Evolutionary conservation across 2,797 vertebrate genomes (phyloP), one percentile per base, ranked within the genome.

Genomic region (Microtus californicus): DNA sequence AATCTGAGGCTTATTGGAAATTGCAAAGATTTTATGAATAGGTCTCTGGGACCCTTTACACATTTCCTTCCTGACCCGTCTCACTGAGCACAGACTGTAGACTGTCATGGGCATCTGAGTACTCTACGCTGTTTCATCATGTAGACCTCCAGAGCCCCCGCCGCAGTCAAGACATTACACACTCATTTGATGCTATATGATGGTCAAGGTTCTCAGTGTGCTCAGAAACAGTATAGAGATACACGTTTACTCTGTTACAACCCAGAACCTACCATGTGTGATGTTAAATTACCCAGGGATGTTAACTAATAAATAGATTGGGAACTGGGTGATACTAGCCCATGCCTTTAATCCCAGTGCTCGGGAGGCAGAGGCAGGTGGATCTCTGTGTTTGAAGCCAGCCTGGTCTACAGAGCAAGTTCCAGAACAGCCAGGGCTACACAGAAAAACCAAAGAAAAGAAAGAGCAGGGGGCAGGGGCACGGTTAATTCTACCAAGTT

Each of bases 201-300:
- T 69, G 56, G 19, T 59, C 45, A 61, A 80, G 54, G 67, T 14
- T 89, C 78, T 81, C 77, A 54, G 37, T 83, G 4, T 81, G 40
- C 61, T 89, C 83, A 90, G 23, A 14, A 95, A 45, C 54, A 94
- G 73, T 34, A 93, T 77, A 40, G 87, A 90, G n/a, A 95, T 73
- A 5, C 37, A 7, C 31, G 48, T 15, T 59, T 83, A 82, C 27
- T 89, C 71, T 11, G 4, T 85, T 65, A 79, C 95, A 19, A 45
- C 89, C 54, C 21, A 73, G 83, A 94, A 88, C 76, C 21, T 63
- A 51, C 23, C 23, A 13, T 74, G 25, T 86, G 1, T 74, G n/a
- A 31, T 77, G 74, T 94, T 79, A 92, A 89, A 71, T 92, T 65
- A 27, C 65, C 76, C 86, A 63, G 31, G 56, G 73, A 31, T 45